These are phyloP conservation scores for Ptychadena robeensis DNA, from an alignment of 2,797 vertebrate genomes.

Conservation along the genomic window DNA sequence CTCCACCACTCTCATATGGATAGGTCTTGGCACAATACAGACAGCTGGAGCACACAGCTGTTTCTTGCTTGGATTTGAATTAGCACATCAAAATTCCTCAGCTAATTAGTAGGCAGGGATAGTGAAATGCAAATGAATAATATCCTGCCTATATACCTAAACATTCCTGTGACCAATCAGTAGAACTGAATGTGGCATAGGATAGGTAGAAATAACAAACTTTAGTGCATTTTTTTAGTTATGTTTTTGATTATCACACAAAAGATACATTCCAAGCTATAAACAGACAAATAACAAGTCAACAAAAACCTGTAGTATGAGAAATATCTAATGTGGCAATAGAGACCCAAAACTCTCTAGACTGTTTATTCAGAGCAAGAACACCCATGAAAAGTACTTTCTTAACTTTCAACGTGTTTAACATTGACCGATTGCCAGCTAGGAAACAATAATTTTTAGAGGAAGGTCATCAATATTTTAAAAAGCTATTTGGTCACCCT, in stretches of 20 bases:
- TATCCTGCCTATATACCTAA: slow-evolving; percentile 53
- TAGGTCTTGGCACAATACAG: slow-evolving; percentile 63
- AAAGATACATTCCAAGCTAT: too few relatives aligned
- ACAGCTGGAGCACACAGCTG: slow-evolving; percentile 73
- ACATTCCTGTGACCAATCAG: slow-evolving; percentile 17
- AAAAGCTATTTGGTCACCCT: too few relatives aligned
- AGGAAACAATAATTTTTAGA: background rate
- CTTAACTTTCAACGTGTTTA: background rate
- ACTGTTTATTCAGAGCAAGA: too few relatives aligned
- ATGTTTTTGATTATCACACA: too few relatives aligned
- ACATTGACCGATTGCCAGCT: too few relatives aligned
- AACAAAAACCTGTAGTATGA: too few relatives aligned
- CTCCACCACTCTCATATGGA: slow-evolving; percentile 28
- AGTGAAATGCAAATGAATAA: slow-evolving; percentile 63
- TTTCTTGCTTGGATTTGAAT: slow-evolving; percentile 70
- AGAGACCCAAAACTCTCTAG: too few relatives aligned
- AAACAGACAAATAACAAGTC: too few relatives aligned
- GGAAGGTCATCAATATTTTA: too few relatives aligned
- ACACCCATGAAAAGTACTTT: too few relatives aligned
- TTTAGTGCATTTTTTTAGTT: too few relatives aligned
- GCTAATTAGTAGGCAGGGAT: slow-evolving; percentile 70
- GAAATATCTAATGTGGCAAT: too few relatives aligned
- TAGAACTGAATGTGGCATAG: background rate
- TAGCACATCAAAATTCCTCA: slow-evolving; percentile 72
- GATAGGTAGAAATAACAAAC: background rate